Conservation (phyloP, 2,113 vertebrate species). For the Oreotrochilus melanogaster region DNA sequence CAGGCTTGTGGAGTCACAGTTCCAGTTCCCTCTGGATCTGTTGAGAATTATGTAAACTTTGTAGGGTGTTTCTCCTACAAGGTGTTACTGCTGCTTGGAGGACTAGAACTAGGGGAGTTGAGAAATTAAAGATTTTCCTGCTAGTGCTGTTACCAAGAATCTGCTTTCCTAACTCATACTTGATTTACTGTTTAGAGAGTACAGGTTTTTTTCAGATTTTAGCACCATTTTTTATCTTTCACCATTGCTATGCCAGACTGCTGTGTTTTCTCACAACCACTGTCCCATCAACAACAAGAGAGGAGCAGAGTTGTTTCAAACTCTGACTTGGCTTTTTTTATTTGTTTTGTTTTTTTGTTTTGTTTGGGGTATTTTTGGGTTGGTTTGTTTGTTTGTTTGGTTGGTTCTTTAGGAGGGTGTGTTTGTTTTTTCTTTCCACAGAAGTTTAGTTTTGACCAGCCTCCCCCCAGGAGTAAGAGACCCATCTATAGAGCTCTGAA, state of each 20-base stretch:
- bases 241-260: neutral
- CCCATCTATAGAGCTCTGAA: neutral
- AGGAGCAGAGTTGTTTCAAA: neutral
- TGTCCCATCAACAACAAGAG: neutral
- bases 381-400: neutral
- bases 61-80: neutral
- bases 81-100: neutral
- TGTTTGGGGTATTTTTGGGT: neutral
- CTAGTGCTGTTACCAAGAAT: neutral
- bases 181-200: neutral
- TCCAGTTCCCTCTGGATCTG: neutral
- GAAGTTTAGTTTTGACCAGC: neutral
- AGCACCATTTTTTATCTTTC: neutral
- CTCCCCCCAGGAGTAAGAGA: neutral
- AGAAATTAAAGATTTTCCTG: neutral
- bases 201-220: neutral
- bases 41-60: neutral
- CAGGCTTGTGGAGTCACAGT: neutral
- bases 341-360: too few species aligned
- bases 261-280: neutral
- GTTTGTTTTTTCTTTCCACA: neutral
- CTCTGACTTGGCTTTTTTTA: neutral
- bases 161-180: neutral
- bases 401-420: neutral
- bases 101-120: neutral